Evolutionary conservation across 2,797 vertebrate genomes (phyloP).

Genomic region (Botia kubotai): DNA sequence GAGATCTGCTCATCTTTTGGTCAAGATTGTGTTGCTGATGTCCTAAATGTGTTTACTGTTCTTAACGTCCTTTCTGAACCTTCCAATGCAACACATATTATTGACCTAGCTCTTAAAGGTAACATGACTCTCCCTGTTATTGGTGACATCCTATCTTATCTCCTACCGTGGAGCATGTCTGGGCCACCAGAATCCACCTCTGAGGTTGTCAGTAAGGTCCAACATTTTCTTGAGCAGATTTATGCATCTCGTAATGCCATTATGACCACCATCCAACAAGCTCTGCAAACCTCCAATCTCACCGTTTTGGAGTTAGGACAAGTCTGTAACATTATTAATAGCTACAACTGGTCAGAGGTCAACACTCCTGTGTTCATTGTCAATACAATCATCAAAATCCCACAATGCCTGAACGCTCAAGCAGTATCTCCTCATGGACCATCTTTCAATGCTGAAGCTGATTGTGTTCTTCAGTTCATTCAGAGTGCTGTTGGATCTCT

Average conservation of each 20-base stretch:
- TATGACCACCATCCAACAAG: constrained; percentile 63
- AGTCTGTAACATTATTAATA: constrained; percentile 53
- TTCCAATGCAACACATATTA: neutral
- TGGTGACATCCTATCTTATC: constrained; percentile 65
- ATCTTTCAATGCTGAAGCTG: constrained; percentile 1
- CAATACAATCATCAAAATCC: constrained; percentile 56
- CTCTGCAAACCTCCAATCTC: constrained; percentile 71
- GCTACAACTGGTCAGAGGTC: constrained; percentile 46
- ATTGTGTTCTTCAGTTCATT: constrained; percentile 69
- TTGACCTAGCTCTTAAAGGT: constrained; percentile 22
- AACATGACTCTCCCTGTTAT: constrained; percentile 59
- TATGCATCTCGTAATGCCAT: constrained; percentile 63
- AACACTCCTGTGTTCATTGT: constrained; percentile 63
- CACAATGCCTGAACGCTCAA: constrained; percentile 65
- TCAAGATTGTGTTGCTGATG: constrained; percentile 65
- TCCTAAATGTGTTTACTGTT: constrained; percentile 67
- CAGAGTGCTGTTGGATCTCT: constrained; percentile 64
- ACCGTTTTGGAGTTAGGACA: constrained; percentile 68
- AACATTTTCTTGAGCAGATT: constrained; percentile 69
- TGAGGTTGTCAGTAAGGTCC: constrained; percentile 61
- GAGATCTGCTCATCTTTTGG: constrained; percentile 61
- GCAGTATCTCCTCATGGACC: constrained; percentile 1
- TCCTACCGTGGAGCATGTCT: constrained; percentile 61
- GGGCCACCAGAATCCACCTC: constrained; percentile 35
- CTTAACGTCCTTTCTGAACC: constrained; percentile 30